A percentile compares a stretch with the other conserved stretches of the same genome.
These are phyloP conservation scores for Torymus aiolomorphi DNA, from an alignment of 2,888 invertebrate species.

Conservation along the genomic window DNA sequence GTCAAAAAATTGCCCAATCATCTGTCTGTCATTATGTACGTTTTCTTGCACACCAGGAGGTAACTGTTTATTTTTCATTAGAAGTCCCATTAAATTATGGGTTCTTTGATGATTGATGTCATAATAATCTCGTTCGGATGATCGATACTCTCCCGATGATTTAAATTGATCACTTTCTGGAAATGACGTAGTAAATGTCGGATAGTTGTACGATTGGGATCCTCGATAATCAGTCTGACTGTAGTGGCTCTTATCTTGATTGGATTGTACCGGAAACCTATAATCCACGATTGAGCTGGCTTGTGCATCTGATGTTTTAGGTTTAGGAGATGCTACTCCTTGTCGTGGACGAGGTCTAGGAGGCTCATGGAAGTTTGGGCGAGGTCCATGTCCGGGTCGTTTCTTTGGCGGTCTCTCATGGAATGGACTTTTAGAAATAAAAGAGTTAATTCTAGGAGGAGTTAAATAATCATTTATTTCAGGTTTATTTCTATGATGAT, in stretches of 20 bases:
- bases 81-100: conserved; percentile 70
- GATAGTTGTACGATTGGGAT: conserved; percentile 59
- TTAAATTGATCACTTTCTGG: conserved; percentile 58
- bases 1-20: conserved; percentile 63
- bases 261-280: conserved; percentile 34
- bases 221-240: conserved; percentile 57
- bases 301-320: conserved; percentile 62
- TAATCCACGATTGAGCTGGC: conserved; percentile 55
- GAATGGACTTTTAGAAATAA: conserved; percentile 67
- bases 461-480: conserved; percentile 68
- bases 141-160: conserved; percentile 58
- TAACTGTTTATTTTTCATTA: conserved; percentile 73
- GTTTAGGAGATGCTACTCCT: conserved; percentile 54
- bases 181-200: conserved; percentile 64
- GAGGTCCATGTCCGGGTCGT: conserved; percentile 60
- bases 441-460: conserved; percentile 67
- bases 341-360: conserved; percentile 61
- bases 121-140: conserved; percentile 60
- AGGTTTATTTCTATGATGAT: conserved; percentile 57
- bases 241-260: conserved; percentile 47
- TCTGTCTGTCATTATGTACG: conserved; percentile 58
- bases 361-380: conserved; percentile 53
- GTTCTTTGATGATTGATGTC: conserved; percentile 69
- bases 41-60: conserved; percentile 64
- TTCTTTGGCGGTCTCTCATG: conserved; percentile 67